Evolutionary conservation across 2,113 vertebrate genomes (phyloP).

Genomic region (Tilapia sparmanii): DNA sequence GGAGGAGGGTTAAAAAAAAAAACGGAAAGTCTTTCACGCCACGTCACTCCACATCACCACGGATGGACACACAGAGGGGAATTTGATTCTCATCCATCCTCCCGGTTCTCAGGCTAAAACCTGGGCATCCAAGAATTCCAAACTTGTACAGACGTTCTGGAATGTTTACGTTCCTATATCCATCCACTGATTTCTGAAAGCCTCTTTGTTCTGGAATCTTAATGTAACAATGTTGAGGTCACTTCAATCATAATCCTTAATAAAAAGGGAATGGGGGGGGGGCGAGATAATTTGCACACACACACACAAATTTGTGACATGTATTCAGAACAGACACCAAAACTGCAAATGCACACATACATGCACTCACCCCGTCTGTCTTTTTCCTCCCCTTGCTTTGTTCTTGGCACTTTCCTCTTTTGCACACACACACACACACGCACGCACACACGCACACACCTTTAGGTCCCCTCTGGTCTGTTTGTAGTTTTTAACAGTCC

Average conservation of each 20-base stretch:
- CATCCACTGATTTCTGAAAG: neutral
- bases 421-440: neutral
- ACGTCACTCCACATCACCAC: neutral
- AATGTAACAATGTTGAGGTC: neutral
- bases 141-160: neutral
- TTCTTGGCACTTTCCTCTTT: conserved; percentile 10
- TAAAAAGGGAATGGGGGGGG: neutral
- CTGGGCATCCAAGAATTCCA: neutral
- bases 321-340: neutral
- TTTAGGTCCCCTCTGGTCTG: conserved; percentile 50
- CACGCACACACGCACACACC: neutral
- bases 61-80: neutral
- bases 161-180: neutral
- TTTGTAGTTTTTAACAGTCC: conserved; percentile 34
- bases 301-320: neutral
- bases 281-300: neutral
- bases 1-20: neutral
- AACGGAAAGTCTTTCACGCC: neutral
- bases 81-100: neutral
- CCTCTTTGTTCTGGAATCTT: neutral
- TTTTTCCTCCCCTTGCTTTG: neutral
- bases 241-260: neutral
- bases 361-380: neutral
- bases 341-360: neutral
- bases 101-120: neutral